Evolutionary conservation across 2,797 vertebrate species (phyloP), one percentile per base, ranked within the genome.

Genomic region (Enteromius fasciolatus): DNA sequence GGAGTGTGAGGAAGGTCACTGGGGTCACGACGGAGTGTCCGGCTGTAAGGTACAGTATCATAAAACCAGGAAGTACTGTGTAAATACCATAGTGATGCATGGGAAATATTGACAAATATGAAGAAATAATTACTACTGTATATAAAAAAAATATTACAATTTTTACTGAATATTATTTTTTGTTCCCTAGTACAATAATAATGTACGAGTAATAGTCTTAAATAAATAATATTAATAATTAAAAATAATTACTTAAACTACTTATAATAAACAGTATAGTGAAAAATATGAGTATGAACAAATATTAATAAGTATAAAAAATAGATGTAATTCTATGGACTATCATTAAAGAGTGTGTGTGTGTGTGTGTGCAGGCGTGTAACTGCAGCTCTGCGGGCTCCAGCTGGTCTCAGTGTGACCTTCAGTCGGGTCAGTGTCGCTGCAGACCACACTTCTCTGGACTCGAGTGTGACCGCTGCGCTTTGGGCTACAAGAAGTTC

Each of bases 31-130:
- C 91, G 85, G 81, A 9, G 50, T 92, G 33, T 89, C 84, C 0
- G 98, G 98, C 73, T 99, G 97, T 90, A 94, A 96, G 97, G 98
- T 99, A 95, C 3, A 33, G 20, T 23, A 64, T 12, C 76, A 31
- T 11, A 9, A 17, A 10, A 66, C 4, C 18, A 3, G 2, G 18
- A 17, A 20, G 7, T 52, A 9, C 18, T 1, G 0, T 52, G 7
- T 20, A 9, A 54, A 54, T 20, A 54, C 18, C 1, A 9, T n/a
- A 9, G 18, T 20, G 18, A 20, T 52, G 18, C 2, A 20, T 52
- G 0, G 18, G 20, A n/a, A 54, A 20, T 20, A 52, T 5, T 5
- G 17, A 17, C 5, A 50, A 50, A 50, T 50, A 18, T 17, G 15
- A 50, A 18, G 17, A 50, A 50, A 50, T 50, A 50, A 48, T 48